A percentile compares a stretch with the other conserved stretches of the same genome.
These are phyloP conservation scores for Sebastes hopkinsi DNA, from an alignment of 2,797 vertebrate genomes.

Conservation along the genomic window DNA sequence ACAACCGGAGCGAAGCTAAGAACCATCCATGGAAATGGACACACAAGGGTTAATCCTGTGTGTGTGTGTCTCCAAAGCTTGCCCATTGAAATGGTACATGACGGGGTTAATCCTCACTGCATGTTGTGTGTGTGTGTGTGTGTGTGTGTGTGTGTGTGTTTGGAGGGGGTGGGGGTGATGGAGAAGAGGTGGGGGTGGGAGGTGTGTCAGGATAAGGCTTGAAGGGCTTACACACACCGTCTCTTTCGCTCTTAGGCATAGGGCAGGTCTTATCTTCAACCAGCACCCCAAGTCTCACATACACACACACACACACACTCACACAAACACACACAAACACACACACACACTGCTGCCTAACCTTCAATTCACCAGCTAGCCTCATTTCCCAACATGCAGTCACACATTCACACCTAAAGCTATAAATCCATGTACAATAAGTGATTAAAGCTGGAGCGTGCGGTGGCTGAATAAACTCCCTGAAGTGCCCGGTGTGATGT, in stretches of 20 bases:
- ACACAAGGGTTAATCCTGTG: conserved; percentile 79
- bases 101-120: conserved; percentile 74
- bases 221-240: conserved; percentile 75
- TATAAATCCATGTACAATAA: conserved; percentile 68
- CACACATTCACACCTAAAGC: conserved; percentile 69
- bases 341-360: conserved; percentile 25
- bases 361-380: conserved; percentile 51
- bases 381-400: conserved; percentile 55
- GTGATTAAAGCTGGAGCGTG: conserved; percentile 60
- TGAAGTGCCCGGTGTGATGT: conserved; percentile 48
- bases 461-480: conserved; percentile 51
- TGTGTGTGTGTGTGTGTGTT: neutral
- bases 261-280: conserved; percentile 75
- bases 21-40: conserved; percentile 77
- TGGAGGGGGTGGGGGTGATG: conserved; percentile 45
- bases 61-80: conserved; percentile 58
- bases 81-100: conserved; percentile 79
- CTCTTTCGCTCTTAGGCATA: conserved; percentile 75
- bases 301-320: conserved; percentile 5
- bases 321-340: conserved; percentile 1
- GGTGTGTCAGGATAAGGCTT: conserved; percentile 76
- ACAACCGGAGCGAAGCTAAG: conserved; percentile 71
- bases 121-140: conserved; percentile 32
- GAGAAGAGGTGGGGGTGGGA: conserved; percentile 62
- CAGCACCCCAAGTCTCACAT: conserved; percentile 60